These are phyloP conservation scores for Eumerus sabulonum DNA, from an alignment of 2,888 invertebrate species.

Conservation along the genomic window DNA sequence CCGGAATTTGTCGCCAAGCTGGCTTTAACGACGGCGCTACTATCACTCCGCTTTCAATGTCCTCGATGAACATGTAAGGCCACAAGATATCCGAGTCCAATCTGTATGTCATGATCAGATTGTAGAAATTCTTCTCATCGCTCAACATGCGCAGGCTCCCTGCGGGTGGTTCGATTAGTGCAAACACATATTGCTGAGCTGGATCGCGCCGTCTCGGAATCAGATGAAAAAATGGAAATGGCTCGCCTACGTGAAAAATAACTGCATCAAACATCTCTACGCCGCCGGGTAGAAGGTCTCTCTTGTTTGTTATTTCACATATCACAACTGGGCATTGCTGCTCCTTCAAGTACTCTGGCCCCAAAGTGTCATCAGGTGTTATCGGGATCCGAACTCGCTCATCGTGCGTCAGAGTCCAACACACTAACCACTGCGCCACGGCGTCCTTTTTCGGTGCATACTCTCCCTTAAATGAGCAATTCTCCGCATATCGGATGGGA, in stretches of 20 bases:
- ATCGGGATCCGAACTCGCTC: no score
- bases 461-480: no score
- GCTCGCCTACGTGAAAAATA: slow-evolving; percentile 80
- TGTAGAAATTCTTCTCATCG: slow-evolving; percentile 79
- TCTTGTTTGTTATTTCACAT: no score
- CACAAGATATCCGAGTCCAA: slow-evolving; percentile 80
- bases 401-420: no score
- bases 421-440: no score
- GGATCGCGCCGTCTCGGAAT: slow-evolving; percentile 76
- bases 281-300: slow-evolving; percentile 71
- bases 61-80: slow-evolving; percentile 77
- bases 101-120: slow-evolving; percentile 82
- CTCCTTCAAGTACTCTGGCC: no score
- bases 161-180: slow-evolving; percentile 79
- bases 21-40: slow-evolving; percentile 73
- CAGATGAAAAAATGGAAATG: slow-evolving; percentile 73
- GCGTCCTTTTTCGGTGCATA: no score
- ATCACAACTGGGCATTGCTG: no score
- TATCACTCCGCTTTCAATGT: slow-evolving; percentile 71
- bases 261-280: slow-evolving; percentile 80
- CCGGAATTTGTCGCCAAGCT: slow-evolving; percentile 72
- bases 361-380: no score
- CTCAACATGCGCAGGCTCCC: slow-evolving; percentile 75
- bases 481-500: no score
- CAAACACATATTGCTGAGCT: slow-evolving; percentile 80